Conservation (phyloP, 2,113 vertebrate species). For the Nothocercus julius region DNA sequence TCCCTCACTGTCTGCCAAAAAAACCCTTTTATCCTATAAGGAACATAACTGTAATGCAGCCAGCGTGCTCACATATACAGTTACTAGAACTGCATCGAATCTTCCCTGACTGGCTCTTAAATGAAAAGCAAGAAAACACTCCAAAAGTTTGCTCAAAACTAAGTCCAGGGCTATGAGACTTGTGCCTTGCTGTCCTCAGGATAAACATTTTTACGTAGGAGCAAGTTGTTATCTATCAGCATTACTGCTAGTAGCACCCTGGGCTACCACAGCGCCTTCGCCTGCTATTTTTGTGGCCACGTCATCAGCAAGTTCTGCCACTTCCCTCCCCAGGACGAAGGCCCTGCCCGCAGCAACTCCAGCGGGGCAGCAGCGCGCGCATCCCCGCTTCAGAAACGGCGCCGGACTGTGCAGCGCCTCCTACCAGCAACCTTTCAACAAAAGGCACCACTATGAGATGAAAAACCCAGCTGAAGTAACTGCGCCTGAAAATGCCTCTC, state of each 20-base stretch:
- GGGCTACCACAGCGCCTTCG: background rate
- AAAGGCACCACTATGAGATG: background rate
- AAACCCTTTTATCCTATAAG: background rate
- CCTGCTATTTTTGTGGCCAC: background rate
- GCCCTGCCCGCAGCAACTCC: background rate
- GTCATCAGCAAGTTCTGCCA: background rate
- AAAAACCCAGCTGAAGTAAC: slow-evolving; percentile 7
- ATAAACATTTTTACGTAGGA: background rate
- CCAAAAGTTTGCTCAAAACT: background rate
- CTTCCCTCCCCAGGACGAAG: background rate
- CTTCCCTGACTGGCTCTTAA: background rate
- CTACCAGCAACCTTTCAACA: background rate
- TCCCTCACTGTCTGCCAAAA: background rate
- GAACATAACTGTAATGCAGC: accelerated
- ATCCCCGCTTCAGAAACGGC: background rate
- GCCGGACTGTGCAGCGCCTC: background rate
- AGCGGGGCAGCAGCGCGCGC: accelerated
- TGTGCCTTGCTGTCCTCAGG: background rate
- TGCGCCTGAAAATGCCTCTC: slow-evolving; percentile 1
- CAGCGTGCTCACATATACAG: background rate
- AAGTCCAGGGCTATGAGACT: too few relatives aligned
- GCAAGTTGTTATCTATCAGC: accelerated
- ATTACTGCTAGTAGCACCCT: accelerated
- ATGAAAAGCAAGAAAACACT: background rate
- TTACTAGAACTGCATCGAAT: accelerated